phyloP scores from a whole-genome alignment of 2,888 invertebrate species.

The Atherix ibis region DNA sequence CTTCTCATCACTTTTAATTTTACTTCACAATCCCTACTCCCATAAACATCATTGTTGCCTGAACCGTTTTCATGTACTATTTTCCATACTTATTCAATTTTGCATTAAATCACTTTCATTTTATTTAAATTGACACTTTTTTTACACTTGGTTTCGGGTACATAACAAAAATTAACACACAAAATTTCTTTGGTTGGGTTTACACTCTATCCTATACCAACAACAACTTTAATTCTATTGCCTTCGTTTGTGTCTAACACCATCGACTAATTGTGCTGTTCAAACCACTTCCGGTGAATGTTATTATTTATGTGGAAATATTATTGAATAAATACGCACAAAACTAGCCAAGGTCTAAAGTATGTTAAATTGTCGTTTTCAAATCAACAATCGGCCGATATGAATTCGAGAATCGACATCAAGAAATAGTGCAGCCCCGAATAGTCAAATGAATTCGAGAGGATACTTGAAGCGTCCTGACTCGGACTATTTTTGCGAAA shows the following conservation, averaged over 20 bases:
- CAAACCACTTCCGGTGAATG: not conserved
- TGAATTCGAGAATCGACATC: slow-evolving; percentile 8
- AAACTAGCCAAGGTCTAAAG: slow-evolving; percentile 35
- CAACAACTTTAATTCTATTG: not conserved
- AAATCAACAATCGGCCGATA: slow-evolving; percentile 30
- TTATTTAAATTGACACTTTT: too few species aligned
- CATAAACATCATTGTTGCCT: too few species aligned
- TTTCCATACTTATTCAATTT: too few species aligned
- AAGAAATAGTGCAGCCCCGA: slow-evolving; percentile 4
- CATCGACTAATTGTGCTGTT: not conserved
- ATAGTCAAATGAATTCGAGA: slow-evolving; percentile 25
- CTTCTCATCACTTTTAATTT: too few species aligned
- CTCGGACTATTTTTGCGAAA: slow-evolving; percentile 21
- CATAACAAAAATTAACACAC: too few species aligned
- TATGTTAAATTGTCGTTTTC: slow-evolving; percentile 47
- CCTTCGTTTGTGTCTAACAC: not conserved
- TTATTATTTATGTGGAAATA: not conserved
- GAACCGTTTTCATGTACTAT: too few species aligned
- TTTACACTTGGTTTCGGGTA: too few species aligned
- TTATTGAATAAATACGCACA: too few species aligned
- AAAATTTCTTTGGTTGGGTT: too few species aligned
- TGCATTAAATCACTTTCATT: too few species aligned
- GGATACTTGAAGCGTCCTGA: slow-evolving; percentile 25
- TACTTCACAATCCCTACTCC: too few species aligned
- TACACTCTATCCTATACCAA: too few species aligned